These are phyloP conservation scores for Nyleta sp. DNA, from an alignment of 2,888 invertebrate species.

Conservation along the genomic window DNA sequence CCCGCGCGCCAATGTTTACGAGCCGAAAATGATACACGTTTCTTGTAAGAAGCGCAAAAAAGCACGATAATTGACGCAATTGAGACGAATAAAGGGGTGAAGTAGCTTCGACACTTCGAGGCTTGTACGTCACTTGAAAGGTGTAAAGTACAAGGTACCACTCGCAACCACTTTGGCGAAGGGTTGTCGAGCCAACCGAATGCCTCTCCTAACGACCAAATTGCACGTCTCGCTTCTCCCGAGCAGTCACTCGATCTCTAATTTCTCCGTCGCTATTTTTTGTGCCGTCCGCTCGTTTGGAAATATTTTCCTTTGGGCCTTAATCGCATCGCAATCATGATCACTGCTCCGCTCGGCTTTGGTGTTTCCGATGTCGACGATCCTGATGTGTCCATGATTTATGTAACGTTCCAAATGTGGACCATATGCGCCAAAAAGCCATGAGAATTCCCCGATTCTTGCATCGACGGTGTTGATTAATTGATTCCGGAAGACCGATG, in stretches of 20 bases:
- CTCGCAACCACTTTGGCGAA: slow-evolving; percentile 35
- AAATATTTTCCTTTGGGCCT: slow-evolving; percentile 19
- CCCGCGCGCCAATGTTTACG: neutral
- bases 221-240: slow-evolving; percentile 29
- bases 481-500: slow-evolving; percentile 1
- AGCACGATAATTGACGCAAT: slow-evolving; percentile 37
- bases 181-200: slow-evolving; percentile 38
- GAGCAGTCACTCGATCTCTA: too few species aligned
- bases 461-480: slow-evolving; percentile 1
- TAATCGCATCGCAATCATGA: slow-evolving; percentile 7
- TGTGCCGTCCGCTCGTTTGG: too few species aligned
- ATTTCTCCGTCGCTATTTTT: too few species aligned
- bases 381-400: slow-evolving; percentile 22
- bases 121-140: slow-evolving; percentile 56
- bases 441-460: slow-evolving; percentile 25
- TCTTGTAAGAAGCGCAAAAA: neutral
- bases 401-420: slow-evolving; percentile 28
- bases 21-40: slow-evolving; percentile 5
- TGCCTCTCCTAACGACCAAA: slow-evolving; percentile 43
- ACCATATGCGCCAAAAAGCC: slow-evolving; percentile 26
- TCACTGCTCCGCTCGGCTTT: neutral
- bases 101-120: slow-evolving; percentile 52
- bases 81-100: slow-evolving; percentile 38
- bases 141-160: slow-evolving; percentile 51
- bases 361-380: slow-evolving; percentile 8